These are phyloP conservation scores for Vespertilio murinus DNA, from an alignment of 2,797 vertebrate genomes.

Conservation along the genomic window DNA sequence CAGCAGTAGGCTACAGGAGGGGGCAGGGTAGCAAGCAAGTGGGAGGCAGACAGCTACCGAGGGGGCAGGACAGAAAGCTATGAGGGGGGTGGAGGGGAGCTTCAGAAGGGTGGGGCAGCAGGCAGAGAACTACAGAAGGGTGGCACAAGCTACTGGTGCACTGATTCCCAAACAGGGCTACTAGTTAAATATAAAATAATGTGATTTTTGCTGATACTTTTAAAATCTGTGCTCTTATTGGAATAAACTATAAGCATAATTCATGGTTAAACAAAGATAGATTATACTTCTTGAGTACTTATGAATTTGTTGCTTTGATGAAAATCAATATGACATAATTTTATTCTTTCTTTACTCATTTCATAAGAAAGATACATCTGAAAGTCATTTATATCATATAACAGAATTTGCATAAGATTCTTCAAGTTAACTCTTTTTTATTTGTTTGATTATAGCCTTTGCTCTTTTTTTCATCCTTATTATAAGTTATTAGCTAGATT, in stretches of 20 bases:
- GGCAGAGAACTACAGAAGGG: too few relatives aligned
- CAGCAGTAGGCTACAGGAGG: too few relatives aligned
- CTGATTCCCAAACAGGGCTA: too few relatives aligned
- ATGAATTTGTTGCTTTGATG: background rate
- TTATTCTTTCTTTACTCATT: background rate
- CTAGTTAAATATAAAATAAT: background rate
- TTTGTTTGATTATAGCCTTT: constrained; percentile 9
- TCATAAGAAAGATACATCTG: background rate
- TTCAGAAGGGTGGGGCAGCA: too few relatives aligned
- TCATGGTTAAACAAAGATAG: background rate
- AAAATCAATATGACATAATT: constrained; percentile 43
- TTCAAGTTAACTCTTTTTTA: background rate
- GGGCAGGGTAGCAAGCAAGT: too few relatives aligned
- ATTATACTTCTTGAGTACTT: constrained; percentile 16
- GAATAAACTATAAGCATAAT: constrained; percentile 1
- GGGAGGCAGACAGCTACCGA: too few relatives aligned
- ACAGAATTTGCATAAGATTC: background rate
- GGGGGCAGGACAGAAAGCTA: too few relatives aligned
- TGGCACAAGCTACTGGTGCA: too few relatives aligned
- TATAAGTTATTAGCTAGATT: background rate
- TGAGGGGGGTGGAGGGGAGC: too few relatives aligned
- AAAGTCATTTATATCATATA: background rate
- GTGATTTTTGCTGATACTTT: constrained; percentile 19
- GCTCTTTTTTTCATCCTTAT: background rate
- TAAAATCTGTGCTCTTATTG: background rate